Evolutionary conservation across 1,140 invertebrate genomes (phyloP).

Genomic region (Drosophila subpulchrella): DNA sequence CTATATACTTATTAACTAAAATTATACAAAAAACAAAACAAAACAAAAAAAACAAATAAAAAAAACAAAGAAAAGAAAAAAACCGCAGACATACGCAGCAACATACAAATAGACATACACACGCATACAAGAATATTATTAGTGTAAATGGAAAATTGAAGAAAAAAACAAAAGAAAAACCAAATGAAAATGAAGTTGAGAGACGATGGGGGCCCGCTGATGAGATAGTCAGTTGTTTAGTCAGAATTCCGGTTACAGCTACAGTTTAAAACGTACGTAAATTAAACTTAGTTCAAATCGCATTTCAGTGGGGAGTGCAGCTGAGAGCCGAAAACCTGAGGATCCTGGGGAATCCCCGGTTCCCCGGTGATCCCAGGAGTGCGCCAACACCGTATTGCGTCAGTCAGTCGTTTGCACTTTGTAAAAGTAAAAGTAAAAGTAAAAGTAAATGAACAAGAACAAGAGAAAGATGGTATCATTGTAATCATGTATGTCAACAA

Average conservation of each 20-base stretch:
- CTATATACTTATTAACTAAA: conserved; percentile 82
- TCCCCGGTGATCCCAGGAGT: conserved; percentile 2
- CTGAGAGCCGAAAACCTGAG: background rate
- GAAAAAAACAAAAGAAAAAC: conserved; percentile 35
- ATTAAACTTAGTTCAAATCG: conserved; percentile 68
- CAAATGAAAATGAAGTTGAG: conserved; percentile 22
- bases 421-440: conserved; percentile 24
- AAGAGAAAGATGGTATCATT: conserved; percentile 38
- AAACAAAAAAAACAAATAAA: conserved; percentile 70
- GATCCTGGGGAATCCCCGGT: too few species aligned
- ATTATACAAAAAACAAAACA: conserved; percentile 76
- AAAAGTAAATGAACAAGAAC: too few species aligned
- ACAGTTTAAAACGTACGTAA: conserved; percentile 71
- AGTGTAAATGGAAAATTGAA: conserved; percentile 75
- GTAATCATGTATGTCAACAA: conserved; percentile 45
- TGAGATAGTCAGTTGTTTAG: conserved; percentile 58
- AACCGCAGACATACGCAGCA: conserved; percentile 52
- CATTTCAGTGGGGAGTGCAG: conserved; percentile 39
- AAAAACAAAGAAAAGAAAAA: conserved; percentile 41
- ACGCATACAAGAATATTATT: conserved; percentile 75
- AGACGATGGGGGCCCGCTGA: conserved; percentile 60
- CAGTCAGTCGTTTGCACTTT: conserved; percentile 46
- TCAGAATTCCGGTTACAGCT: conserved; percentile 65
- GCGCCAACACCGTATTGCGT: conserved; percentile 18
- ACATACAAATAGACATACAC: conserved; percentile 47